Base-by-base conservation (phyloP, 1,140 invertebrate genomes). In the Dendroctonus valens region DNA sequence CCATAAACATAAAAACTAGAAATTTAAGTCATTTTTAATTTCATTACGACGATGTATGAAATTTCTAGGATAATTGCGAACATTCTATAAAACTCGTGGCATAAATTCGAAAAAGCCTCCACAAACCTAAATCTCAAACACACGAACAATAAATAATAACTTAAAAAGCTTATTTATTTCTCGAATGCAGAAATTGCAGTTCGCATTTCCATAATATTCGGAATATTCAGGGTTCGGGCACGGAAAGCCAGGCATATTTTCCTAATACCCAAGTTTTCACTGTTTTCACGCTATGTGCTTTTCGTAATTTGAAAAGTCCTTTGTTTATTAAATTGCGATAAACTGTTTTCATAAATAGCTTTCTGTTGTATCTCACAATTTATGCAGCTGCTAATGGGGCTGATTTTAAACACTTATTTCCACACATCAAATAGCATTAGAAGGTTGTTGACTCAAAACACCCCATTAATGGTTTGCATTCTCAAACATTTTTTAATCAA, bases 161-260 rank as follows among this genome's bases (percentile, higher is more conserved):
- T 15, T 5, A 59, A 65, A 65, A 42, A 59, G 49, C 64, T 59
- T 65, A 59, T 65, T 65, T 65, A 59, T 65, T 65, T 59, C 55
- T 12, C 49, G 64, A 65, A 65, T 65, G 64, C 64, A 59, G 55
- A 65, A 65, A 65, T 65, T 65, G 64, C 64, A 65, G 64, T 54
- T 65, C 64, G 49, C 55, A 59, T 65, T 65, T 65, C 54, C 64
- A 65, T 65, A 65, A 65, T 55, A 65, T 65, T 65, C 46, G 64
- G 64, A 65, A 65, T 65, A 52, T 59, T 41, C 55, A 7, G 38
- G 40, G 38, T 46, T 51, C 41, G 7, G 49, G 64, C 48, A 51
- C 46, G 55, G 49, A 59, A 65, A 59, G 55, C 46, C 55, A 44
- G 55, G 64, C 54, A 65, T 59, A 65, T 59, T 59, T 59, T 58